Percentiles rank a stretch among this genome's conserved stretches.
Evolutionary conservation across 2,113 vertebrate species (phyloP).

Genomic region (Zapornia atra): DNA sequence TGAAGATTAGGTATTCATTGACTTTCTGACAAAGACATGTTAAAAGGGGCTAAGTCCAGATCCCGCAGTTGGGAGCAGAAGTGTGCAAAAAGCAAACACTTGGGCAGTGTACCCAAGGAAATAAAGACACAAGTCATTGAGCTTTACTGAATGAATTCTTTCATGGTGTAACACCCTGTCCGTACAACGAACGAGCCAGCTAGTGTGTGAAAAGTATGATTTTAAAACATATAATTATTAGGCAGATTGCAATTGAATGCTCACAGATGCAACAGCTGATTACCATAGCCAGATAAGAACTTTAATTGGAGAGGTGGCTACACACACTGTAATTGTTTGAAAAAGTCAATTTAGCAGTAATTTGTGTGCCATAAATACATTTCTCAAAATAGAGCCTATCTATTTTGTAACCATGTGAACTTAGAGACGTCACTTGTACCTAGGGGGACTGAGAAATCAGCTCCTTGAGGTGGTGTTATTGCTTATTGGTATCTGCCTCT

Average conservation of each 20-base stretch:
- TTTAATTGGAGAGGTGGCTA: conserved; percentile 89
- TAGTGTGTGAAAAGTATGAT: conserved; percentile 62
- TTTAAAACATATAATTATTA: conserved; percentile 79
- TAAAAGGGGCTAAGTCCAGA: conserved; percentile 42
- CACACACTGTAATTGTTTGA: conserved; percentile 88
- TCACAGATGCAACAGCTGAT: conserved; percentile 79
- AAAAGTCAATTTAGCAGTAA: conserved; percentile 88
- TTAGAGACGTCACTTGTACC: conserved; percentile 13
- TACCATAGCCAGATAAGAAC: conserved; percentile 82
- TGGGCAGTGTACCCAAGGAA: conserved; percentile 8
- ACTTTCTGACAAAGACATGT: conserved; percentile 67
- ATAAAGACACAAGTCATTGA: conserved; percentile 7
- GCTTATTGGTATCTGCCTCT: conserved; percentile 58
- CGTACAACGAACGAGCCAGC: conserved; percentile 19
- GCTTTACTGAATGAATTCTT: conserved; percentile 18
- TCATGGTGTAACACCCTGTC: background rate
- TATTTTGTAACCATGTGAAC: conserved; percentile 81
- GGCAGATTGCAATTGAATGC: conserved; percentile 83
- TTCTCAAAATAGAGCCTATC: conserved; percentile 75
- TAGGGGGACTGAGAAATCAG: background rate
- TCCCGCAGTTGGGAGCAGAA: conserved; percentile 67
- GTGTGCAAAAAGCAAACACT: conserved; percentile 74
- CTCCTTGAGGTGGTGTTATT: background rate
- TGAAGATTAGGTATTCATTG: conserved; percentile 65
- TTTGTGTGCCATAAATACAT: conserved; percentile 79